Conservation (phyloP, 2,113 vertebrate species). For the Crotalus tigris region DNA sequence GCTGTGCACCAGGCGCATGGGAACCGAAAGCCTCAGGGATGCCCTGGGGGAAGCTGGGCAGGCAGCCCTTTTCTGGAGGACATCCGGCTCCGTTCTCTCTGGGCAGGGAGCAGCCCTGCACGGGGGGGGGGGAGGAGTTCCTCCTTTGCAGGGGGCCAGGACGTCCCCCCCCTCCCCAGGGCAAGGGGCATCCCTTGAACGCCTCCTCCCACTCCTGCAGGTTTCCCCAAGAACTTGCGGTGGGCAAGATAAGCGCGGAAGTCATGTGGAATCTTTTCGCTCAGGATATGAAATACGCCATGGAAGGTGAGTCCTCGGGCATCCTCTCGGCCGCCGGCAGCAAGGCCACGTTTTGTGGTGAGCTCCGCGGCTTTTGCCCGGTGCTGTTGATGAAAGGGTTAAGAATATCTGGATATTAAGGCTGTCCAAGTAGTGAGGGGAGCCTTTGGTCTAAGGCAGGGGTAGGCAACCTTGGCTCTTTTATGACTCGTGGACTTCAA, state of each 20-base stretch:
- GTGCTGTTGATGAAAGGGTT: no score
- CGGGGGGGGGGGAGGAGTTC: not conserved
- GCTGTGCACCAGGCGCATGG: accelerated
- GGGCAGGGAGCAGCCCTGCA: not conserved
- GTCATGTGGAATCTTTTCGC: slow-evolving; percentile 97
- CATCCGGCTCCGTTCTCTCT: not conserved
- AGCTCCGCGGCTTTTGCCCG: not conserved
- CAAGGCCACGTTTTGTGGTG: not conserved
- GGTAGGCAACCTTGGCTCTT: no score
- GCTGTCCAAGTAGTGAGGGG: not conserved
- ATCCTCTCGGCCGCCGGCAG: not conserved
- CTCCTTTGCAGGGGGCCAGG: not conserved
- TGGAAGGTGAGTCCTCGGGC: slow-evolving; percentile 81
- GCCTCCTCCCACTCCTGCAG: slow-evolving; percentile 58
- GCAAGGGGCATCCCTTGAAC: not conserved
- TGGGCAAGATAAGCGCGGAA: slow-evolving; percentile 94
- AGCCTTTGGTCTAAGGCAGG: not conserved
- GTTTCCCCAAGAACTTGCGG: slow-evolving; percentile 94
- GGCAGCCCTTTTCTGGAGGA: not conserved
- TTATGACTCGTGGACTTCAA: no score
- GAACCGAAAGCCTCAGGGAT: no score
- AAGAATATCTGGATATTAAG: not conserved
- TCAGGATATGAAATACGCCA: slow-evolving; percentile 97
- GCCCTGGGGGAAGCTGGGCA: not conserved
- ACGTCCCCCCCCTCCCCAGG: accelerated